Percentiles rank a stretch among this genome's conserved stretches.
Conservation (phyloP, 2,888 invertebrate genomes). For the Ptycholaimellus sp. region DNA sequence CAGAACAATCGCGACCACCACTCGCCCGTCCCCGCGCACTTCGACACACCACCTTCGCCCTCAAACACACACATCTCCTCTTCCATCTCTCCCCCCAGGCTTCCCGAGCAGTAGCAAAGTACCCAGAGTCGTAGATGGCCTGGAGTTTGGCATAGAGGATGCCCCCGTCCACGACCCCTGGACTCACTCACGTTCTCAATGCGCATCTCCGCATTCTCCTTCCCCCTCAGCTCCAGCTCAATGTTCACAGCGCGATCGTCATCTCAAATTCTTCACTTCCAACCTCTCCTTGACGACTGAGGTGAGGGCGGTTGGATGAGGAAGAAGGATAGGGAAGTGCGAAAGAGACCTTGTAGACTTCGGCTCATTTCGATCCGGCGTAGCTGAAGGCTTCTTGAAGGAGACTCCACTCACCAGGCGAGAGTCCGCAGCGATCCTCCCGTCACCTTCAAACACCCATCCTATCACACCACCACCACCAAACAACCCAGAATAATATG, state of each 20-base stretch:
- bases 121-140: constrained; percentile 57
- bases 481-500: too few relatives aligned
- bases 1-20: constrained; percentile 96
- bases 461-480: too few relatives aligned
- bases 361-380: constrained; percentile 96
- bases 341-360: constrained; percentile 43
- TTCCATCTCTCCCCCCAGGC: too few relatives aligned
- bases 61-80: constrained; percentile 38
- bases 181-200: constrained; percentile 57
- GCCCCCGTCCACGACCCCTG: constrained; percentile 78
- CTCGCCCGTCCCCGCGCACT: constrained; percentile 97
- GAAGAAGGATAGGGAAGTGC: too few relatives aligned
- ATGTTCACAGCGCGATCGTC: constrained; percentile 87
- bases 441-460: too few relatives aligned
- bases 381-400: constrained; percentile 98
- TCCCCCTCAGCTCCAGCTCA: constrained; percentile 84
- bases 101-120: too few relatives aligned
- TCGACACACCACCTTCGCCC: constrained; percentile 74
- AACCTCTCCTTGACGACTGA: not conserved
- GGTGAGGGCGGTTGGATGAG: too few relatives aligned
- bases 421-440: too few relatives aligned
- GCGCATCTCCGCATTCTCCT: constrained; percentile 90
- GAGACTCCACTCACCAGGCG: constrained; percentile 74
- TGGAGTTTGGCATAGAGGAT: constrained; percentile 80
- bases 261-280: constrained; percentile 45